Conservation (phyloP, 2,888 invertebrate genomes). For the Caenorhabditis sp. region DNA sequence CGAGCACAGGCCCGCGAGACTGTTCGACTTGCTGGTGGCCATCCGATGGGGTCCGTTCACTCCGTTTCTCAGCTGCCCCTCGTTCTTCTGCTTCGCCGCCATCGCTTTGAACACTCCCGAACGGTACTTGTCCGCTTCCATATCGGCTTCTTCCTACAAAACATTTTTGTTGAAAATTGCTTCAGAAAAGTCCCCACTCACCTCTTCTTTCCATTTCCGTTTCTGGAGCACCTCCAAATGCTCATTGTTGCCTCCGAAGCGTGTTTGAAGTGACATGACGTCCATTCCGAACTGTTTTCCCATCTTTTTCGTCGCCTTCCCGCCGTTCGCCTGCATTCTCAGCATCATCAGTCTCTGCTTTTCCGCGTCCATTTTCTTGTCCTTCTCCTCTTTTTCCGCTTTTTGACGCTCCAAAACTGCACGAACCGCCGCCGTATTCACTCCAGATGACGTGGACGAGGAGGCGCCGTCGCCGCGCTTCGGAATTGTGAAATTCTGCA, state of each 20-base stretch:
- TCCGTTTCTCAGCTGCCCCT: slow-evolving; percentile 29
- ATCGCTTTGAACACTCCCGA: slow-evolving; percentile 67
- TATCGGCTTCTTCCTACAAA: slow-evolving; percentile 64
- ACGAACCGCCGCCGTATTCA: slow-evolving; percentile 48
- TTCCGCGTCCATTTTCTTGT: slow-evolving; percentile 60
- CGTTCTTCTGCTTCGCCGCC: slow-evolving; percentile 57
- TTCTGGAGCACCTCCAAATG: slow-evolving; percentile 67
- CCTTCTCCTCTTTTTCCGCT: slow-evolving; percentile 54
- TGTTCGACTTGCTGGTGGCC: slow-evolving; percentile 65
- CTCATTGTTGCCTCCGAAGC: slow-evolving; percentile 66
- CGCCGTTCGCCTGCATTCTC: slow-evolving; percentile 71
- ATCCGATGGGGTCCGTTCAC: slow-evolving; percentile 62
- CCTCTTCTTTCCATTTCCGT: slow-evolving; percentile 67
- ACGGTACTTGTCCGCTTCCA: slow-evolving; percentile 53
- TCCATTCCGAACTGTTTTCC: slow-evolving; percentile 72
- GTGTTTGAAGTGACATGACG: slow-evolving; percentile 69
- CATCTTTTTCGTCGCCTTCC: slow-evolving; percentile 75
- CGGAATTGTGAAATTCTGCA: slow-evolving; percentile 67
- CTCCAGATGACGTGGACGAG: slow-evolving; percentile 22
- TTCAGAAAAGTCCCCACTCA: background rate
- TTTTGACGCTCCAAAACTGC: slow-evolving; percentile 60
- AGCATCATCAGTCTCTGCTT: slow-evolving; percentile 67
- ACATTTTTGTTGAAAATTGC: background rate
- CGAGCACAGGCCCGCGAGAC: slow-evolving; percentile 62
- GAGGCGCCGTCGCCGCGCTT: slow-evolving; percentile 59